Percentiles rank a stretch among this genome's conserved stretches.
Evolutionary conservation across 2,888 invertebrate species (phyloP).

Genomic region (Hirtodrosophila trivittata): DNA sequence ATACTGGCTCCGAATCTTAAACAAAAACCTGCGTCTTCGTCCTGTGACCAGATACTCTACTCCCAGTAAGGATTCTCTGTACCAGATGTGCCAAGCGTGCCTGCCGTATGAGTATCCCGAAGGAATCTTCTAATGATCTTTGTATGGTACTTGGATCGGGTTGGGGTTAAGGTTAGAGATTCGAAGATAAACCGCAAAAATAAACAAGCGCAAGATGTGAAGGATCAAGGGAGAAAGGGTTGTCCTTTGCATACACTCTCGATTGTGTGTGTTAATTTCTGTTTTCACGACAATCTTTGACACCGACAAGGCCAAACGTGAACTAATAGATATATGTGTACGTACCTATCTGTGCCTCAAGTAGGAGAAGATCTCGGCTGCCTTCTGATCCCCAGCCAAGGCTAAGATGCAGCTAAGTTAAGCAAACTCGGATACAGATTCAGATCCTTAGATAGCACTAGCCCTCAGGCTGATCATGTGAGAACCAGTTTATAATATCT

Average conservation of each 20-base stretch:
- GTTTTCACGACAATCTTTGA: slow-evolving; percentile 71
- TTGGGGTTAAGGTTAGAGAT: background rate
- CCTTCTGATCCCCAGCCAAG: background rate
- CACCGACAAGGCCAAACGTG: slow-evolving; percentile 59
- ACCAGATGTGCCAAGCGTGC: no score
- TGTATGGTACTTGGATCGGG: background rate
- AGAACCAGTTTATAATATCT: background rate
- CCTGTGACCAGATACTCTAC: no score
- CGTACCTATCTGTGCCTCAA: no score
- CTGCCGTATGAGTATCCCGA: no score
- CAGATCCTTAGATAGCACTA: no score
- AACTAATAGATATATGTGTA: slow-evolving; percentile 65
- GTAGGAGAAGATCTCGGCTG: no score
- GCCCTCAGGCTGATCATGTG: no score
- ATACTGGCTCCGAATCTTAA: no score
- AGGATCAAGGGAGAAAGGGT: slow-evolving; percentile 31
- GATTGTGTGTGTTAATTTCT: slow-evolving; percentile 61
- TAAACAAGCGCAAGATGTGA: background rate
- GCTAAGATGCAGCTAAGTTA: no score
- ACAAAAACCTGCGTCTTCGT: no score
- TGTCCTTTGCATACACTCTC: slow-evolving; percentile 21
- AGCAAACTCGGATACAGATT: background rate
- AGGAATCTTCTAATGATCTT: no score
- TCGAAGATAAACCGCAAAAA: background rate
- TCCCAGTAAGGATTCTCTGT: no score